Evolutionary conservation across 2,113 vertebrate species (phyloP).

Genomic region (Ivindomyrus marchei): DNA sequence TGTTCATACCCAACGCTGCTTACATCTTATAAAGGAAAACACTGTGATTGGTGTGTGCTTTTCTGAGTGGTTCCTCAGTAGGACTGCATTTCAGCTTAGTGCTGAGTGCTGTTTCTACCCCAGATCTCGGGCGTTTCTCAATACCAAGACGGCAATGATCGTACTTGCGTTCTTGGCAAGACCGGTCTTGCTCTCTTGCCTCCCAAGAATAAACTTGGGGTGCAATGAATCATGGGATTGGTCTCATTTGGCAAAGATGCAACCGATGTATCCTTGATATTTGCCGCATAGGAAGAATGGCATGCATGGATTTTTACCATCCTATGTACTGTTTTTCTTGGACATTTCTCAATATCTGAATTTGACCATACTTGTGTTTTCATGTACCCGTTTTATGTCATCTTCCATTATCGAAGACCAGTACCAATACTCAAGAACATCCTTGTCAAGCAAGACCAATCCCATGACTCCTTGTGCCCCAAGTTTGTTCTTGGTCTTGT

Average conservation of each 20-base stretch:
- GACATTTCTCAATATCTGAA: background rate
- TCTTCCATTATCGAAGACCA: background rate
- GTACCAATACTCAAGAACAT: background rate
- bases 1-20: background rate
- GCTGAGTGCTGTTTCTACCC: background rate
- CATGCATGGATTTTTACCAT: background rate
- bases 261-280: background rate
- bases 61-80: background rate
- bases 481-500: background rate
- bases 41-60: background rate
- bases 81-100: background rate
- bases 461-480: background rate
- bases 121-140: background rate
- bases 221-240: background rate
- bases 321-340: background rate
- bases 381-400: background rate
- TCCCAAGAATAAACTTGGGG: background rate
- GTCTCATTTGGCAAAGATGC: background rate
- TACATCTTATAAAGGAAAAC: background rate
- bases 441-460: background rate
- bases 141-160: background rate
- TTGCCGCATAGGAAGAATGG: background rate
- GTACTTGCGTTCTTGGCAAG: background rate
- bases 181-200: background rate
- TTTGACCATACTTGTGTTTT: background rate